Evolutionary conservation across 1,140 invertebrate genomes (phyloP), one percentile per base, ranked within the genome.

Genomic region (Cyclina sinensis): DNA sequence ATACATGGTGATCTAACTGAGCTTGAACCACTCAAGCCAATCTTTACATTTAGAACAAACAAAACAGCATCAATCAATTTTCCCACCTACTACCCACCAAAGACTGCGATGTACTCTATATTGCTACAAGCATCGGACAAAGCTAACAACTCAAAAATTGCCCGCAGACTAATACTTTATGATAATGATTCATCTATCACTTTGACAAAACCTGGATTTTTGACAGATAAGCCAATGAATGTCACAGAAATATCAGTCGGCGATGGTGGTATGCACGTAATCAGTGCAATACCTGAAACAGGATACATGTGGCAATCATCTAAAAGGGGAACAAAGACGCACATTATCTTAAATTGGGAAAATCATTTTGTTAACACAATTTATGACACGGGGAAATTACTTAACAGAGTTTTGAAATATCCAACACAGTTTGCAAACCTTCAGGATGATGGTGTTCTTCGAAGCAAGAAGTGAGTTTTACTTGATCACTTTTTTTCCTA

Each of bases 141-240:
- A 39, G 80, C 80, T 14, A 83, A 68, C 80, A 62, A 83, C 43
- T 39, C 80, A 14, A 83, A 68, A 43, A 83, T 83, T 65, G 54
- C 80, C 21, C 24, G 80, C n/a, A n/a, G n/a, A n/a, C n/a, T n/a
- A n/a, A n/a, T n/a, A n/a, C n/a, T n/a, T n/a, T n/a, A n/a, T n/a
- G 80, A 83, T 24, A 30, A 68, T 39, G 30, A 35, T 18, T 83
- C 80, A 30, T 98, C 97, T 97, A 97, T 95, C 97, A 98, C 76
- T 46, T 2, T 80, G 24, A 51, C 76, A 57, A 80, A 80, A 24
- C 43, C 43, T 27, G 76, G 76, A 18, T 24, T 80, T 9, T 11
- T 30, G 18, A 21, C 18, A 30, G 27, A 27, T n/a, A 57, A 46
- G 16, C 18, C 43, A 30, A 35, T 27, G n/a, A n/a, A 68, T 18